Evolutionary conservation across 2,888 invertebrate species (phyloP).

Genomic region (Drosophila mulleri): DNA sequence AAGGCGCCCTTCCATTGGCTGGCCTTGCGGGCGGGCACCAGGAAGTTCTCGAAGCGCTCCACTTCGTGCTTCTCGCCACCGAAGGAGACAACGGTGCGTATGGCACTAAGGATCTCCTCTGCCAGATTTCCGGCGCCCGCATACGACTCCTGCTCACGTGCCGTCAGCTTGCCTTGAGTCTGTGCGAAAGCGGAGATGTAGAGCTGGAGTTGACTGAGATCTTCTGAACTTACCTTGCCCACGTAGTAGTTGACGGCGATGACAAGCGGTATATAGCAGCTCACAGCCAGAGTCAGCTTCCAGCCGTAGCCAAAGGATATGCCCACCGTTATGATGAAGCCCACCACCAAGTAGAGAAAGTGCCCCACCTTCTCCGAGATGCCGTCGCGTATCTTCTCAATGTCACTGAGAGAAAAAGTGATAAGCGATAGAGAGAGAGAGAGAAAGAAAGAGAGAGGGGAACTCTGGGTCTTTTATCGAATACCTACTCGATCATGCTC

Average conservation of each 20-base stretch:
- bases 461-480: accelerated
- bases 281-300: slow-evolving; percentile 93
- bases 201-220: neutral
- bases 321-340: slow-evolving; percentile 87
- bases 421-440: too few relatives aligned
- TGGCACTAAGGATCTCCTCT: slow-evolving; percentile 90
- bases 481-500: slow-evolving; percentile 90
- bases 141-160: slow-evolving; percentile 89
- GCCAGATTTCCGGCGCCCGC: slow-evolving; percentile 91
- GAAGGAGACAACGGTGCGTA: slow-evolving; percentile 92
- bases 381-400: slow-evolving; percentile 93
- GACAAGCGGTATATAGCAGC: slow-evolving; percentile 92
- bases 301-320: slow-evolving; percentile 93
- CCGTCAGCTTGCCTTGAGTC: slow-evolving; percentile 89
- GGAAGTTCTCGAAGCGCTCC: slow-evolving; percentile 87
- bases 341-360: slow-evolving; percentile 87
- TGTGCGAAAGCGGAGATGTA: slow-evolving; percentile 79
- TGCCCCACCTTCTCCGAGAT: slow-evolving; percentile 94
- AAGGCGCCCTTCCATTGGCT: slow-evolving; percentile 89
- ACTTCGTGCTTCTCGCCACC: slow-evolving; percentile 91
- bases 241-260: slow-evolving; percentile 91
- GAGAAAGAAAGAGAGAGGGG: too few relatives aligned
- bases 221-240: slow-evolving; percentile 87
- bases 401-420: slow-evolving; percentile 85
- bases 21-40: slow-evolving; percentile 88